Base-by-base conservation (phyloP, 2,888 invertebrate species). In the Serripes groenlandicus region DNA sequence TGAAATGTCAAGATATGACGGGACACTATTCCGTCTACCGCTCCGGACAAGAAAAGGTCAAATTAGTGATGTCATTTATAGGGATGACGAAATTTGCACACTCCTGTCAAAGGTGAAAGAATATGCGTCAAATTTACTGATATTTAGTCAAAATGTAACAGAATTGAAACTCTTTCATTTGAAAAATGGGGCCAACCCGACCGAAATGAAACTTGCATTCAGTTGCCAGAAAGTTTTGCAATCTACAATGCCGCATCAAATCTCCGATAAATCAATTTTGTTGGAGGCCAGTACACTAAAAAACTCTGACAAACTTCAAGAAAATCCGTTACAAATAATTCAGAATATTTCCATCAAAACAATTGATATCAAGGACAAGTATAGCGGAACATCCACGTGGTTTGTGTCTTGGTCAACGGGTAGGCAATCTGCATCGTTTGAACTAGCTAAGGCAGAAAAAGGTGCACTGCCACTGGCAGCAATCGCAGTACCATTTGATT, bases 11-110 rank as follows among this genome's bases (percentile, higher is more conserved):
- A 23, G 68, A 5, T 91, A 84, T 77, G 64, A 87, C n/a, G 93
- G 92, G 1, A 93, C 94, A 0, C 86, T 94, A 35, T 93, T 94
- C 73, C 82, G 94, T n/a, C 89, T 94, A n/a, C 94, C 94, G 23
- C 85, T 94, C 11, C 77, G 94, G 73, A 93, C 90, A 42, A 71
- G 75, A 34, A 42, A 70, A 21, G 94, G 93, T 79, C 88, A 92
- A 68, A 93, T 94, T 35, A 91, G 91, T 71, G 76, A 84, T 26
- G 72, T 84, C 21, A 62, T 83, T 34, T 94, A 93, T 73, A 79
- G 89, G 56, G 66, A 83, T 21, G 64, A 83, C 0, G 91, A 93
- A 68, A 85, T 92, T 77, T 83, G 80, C 37, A 70, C 78, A 0
- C 86, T 94, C 32, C 85, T 94, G 23, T 58, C 84, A 35, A 89